Evolutionary conservation across 2,888 invertebrate species (phyloP), one percentile per base, ranked within the genome.

Genomic region (Trachelus iudaicus): DNA sequence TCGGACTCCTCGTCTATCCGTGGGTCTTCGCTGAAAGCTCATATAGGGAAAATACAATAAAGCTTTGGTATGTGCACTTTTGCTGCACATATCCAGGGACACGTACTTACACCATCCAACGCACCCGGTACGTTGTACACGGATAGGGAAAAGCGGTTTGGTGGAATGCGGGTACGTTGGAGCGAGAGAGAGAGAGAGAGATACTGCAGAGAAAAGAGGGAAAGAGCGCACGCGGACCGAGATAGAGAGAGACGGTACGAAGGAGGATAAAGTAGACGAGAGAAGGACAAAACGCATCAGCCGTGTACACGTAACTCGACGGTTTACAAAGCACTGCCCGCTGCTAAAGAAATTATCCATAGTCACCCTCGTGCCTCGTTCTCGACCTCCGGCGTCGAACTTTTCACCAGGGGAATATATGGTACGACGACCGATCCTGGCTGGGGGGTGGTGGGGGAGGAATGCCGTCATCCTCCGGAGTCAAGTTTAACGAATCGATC

Each of bases 311-410:
- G 71, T 71, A 71, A 34, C 71, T 71, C 71, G 4, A 15, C 6
- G 71, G 71, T 71, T 71, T 71, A 71, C 71, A 71, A 71, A 71
- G 71, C 71, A 31, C 71, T 31, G 71, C 71, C 23, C 71, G 31
- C 31, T 31, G 71, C 71, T 71, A 15, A 71, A 71, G 15, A 71
- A 71, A 71, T 71, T 71, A 71, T 71, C 71, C 34, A 76, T 75
- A 75, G 69, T 37, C 69, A 35, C 34, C 77, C 40, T 23, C 4
- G n/a, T 71, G 40, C 68, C 68, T 71, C 34, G 71, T 69, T 33
- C 69, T 35, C 37, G 34, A 15, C 69, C 69, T 69, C 23, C n/a
- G 11, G n/a, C 30, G 31, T 76, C 33, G 31, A 34, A 33, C 31
- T 30, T 37, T 74, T 74, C 34, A 23, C 56, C 23, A 23, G 23